Evolutionary conservation across 2,888 invertebrate genomes (phyloP).

Genomic region (Nephrocerus scutellatus): DNA sequence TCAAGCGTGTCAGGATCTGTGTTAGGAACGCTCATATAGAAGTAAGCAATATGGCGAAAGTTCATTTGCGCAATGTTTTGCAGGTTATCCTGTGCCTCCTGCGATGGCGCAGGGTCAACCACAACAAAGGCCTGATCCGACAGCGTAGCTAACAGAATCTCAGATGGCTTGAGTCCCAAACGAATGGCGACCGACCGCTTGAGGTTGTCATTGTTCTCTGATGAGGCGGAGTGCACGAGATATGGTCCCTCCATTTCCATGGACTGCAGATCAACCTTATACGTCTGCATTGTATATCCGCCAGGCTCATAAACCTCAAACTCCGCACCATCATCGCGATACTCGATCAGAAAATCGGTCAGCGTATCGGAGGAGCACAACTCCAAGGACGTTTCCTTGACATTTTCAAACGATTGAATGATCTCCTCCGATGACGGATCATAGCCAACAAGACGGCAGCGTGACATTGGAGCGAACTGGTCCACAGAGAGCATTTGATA

Average conservation of each 20-base stretch:
- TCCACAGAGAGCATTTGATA: slow-evolving; percentile 56
- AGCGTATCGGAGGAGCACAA: slow-evolving; percentile 32
- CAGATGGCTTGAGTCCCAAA: slow-evolving; percentile 41
- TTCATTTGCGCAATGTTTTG: slow-evolving; percentile 39
- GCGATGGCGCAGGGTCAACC: slow-evolving; percentile 37
- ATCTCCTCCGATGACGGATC: slow-evolving; percentile 57
- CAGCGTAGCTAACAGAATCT: slow-evolving; percentile 35
- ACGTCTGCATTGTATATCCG: slow-evolving; percentile 56
- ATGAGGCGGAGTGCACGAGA: slow-evolving; percentile 53
- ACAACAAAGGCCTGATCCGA: slow-evolving; percentile 49
- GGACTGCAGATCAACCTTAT: slow-evolving; percentile 54
- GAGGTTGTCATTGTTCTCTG: slow-evolving; percentile 53
- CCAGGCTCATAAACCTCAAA: slow-evolving; percentile 59
- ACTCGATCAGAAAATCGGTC: slow-evolving; percentile 61
- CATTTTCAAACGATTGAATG: slow-evolving; percentile 58
- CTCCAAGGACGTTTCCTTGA: slow-evolving; percentile 43
- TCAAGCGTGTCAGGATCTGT: slow-evolving; percentile 52
- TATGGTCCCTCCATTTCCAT: slow-evolving; percentile 58
- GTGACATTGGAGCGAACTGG: slow-evolving; percentile 54
- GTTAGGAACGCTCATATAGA: slow-evolving; percentile 58
- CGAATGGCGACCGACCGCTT: slow-evolving; percentile 52
- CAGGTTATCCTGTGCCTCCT: slow-evolving; percentile 47
- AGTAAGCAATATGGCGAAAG: slow-evolving; percentile 56
- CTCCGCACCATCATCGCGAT: slow-evolving; percentile 53
- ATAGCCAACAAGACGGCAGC: slow-evolving; percentile 66